Conservation (phyloP, 2,797 vertebrate species). For the Girardinus metallicus region DNA sequence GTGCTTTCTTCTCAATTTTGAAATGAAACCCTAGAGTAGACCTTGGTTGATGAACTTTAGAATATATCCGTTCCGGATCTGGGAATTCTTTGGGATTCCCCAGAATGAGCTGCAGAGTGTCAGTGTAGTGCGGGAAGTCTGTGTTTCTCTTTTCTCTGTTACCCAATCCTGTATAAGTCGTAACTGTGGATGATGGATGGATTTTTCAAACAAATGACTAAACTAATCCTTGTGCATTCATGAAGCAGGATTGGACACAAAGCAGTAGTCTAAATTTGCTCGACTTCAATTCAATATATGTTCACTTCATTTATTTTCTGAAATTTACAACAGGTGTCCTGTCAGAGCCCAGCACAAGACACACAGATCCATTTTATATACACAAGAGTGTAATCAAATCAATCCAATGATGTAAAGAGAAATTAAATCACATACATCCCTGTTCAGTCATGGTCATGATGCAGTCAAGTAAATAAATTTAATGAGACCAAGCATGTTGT, state of each 20-base stretch:
- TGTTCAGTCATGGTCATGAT: neutral
- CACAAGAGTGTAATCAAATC: neutral
- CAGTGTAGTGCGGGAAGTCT: neutral
- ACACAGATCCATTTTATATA: neutral
- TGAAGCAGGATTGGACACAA: neutral
- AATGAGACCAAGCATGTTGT: neutral
- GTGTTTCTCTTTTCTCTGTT: neutral
- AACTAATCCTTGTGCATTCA: neutral
- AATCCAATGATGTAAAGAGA: neutral
- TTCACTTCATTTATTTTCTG: neutral
- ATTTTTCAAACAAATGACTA: neutral
- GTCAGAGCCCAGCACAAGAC: neutral
- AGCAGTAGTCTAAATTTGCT: neutral
- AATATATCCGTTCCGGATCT: neutral
- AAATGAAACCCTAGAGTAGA: neutral
- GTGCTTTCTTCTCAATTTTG: neutral
- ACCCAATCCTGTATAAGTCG: neutral
- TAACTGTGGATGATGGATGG: neutral
- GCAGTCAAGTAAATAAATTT: neutral
- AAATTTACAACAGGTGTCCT: neutral
- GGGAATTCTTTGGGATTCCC: neutral
- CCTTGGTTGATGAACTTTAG: neutral
- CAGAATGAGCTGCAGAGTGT: neutral
- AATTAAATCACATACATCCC: neutral
- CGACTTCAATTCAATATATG: neutral